Conservation (phyloP, 2,888 invertebrate species). For the Leucoma salicis region DNA sequence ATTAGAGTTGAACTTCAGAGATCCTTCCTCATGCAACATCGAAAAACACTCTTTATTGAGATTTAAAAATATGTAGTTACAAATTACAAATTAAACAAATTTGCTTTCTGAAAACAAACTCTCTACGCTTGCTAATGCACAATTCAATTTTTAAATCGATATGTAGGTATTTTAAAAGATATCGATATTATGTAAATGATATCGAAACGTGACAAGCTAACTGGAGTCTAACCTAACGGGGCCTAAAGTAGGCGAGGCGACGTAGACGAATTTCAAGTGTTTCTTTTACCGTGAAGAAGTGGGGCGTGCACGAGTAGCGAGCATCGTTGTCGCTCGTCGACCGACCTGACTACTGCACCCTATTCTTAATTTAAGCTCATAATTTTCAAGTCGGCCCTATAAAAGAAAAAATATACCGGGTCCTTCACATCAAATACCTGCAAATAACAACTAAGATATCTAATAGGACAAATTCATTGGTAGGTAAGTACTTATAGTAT, state of each 20-base stretch:
- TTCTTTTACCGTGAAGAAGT: conserved; percentile 67
- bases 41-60: not conserved
- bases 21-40: not conserved
- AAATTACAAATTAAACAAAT: not conserved
- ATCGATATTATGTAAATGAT: conserved; percentile 20
- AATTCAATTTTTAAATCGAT: not conserved
- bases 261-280: conserved; percentile 72
- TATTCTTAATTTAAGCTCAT: conserved; percentile 15
- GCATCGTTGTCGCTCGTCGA: conserved; percentile 16
- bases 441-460: not conserved
- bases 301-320: conserved; percentile 67
- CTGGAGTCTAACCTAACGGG: conserved; percentile 50
- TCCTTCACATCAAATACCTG: no score
- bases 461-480: no score
- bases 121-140: no score
- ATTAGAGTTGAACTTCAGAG: no score
- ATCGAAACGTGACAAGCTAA: conserved; percentile 51
- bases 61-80: not conserved
- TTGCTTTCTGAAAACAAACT: no score
- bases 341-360: conserved; percentile 21
- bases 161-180: not conserved
- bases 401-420: not conserved
- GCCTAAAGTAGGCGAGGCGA: conserved; percentile 53
- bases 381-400: conserved; percentile 14
- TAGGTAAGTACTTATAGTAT: no score